Evolutionary conservation across 1,140 invertebrate genomes (phyloP).

Genomic region (Drosophila sproati): DNA sequence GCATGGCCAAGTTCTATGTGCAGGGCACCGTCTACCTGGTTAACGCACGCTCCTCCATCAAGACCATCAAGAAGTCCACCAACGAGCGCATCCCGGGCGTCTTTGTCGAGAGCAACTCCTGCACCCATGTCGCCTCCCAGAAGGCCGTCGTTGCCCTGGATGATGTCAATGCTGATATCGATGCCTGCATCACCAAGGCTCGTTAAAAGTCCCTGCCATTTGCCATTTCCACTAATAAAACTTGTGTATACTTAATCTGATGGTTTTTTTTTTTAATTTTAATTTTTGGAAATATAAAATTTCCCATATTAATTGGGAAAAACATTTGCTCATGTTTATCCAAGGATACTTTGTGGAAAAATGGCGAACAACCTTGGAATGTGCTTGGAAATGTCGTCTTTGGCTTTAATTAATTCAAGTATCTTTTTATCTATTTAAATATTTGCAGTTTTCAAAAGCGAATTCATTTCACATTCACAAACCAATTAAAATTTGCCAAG

Average conservation of each 20-base stretch:
- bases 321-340: no score
- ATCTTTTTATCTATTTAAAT: no score
- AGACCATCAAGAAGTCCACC: constrained; percentile 62
- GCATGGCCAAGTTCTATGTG: constrained; percentile 58
- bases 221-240: constrained; percentile 1
- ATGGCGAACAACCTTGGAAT: no score
- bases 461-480: no score
- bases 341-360: no score
- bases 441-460: no score
- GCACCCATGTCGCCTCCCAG: constrained; percentile 63
- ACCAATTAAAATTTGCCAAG: no score
- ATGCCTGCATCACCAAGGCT: constrained; percentile 48
- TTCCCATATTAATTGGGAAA: constrained; percentile 32
- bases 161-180: constrained; percentile 49
- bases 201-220: constrained; percentile 4
- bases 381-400: no score
- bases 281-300: constrained; percentile 73
- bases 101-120: constrained; percentile 59
- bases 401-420: no score
- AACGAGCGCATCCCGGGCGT: constrained; percentile 66
- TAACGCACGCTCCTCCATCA: constrained; percentile 61
- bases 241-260: neutral
- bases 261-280: constrained; percentile 43
- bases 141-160: constrained; percentile 57
- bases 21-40: constrained; percentile 60